These are phyloP conservation scores for Leptoclinus maculatus DNA, from an alignment of 2,797 vertebrate species.

Conservation along the genomic window DNA sequence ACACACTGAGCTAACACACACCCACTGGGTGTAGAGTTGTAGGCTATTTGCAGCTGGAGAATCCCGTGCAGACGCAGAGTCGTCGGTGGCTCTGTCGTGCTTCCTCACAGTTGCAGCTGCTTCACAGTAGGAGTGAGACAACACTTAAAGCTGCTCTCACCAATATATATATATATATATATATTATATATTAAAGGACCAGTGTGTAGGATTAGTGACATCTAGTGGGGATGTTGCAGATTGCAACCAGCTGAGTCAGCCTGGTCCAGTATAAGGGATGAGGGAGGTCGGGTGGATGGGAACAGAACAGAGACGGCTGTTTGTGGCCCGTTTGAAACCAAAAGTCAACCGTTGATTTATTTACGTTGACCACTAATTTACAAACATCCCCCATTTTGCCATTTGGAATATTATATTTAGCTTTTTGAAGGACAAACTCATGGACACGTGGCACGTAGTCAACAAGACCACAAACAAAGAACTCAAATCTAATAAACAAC, in stretches of 20 bases:
- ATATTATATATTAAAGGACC: conserved; percentile 3
- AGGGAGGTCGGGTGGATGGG: too few species aligned
- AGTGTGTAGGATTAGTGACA: not conserved
- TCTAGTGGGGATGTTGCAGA: not conserved
- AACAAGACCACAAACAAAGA: too few species aligned
- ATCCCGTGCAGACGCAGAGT: not conserved
- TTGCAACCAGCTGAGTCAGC: not conserved
- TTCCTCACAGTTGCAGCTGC: not conserved
- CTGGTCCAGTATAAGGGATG: not conserved
- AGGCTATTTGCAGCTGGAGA: conserved; percentile 3
- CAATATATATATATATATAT: too few species aligned
- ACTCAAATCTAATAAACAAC: too few species aligned
- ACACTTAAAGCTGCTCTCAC: not conserved
- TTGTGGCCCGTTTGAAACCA: too few species aligned
- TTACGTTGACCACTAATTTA: too few species aligned
- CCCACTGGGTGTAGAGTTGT: not conserved
- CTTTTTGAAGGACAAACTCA: too few species aligned
- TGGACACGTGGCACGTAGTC: too few species aligned
- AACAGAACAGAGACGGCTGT: too few species aligned
- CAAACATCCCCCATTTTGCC: too few species aligned
- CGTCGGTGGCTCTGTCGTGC: not conserved
- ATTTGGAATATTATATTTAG: too few species aligned
- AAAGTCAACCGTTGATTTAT: too few species aligned
- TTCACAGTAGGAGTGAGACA: not conserved
- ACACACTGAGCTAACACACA: not conserved